These are phyloP conservation scores for Colletes gigas DNA, from an alignment of 1,140 invertebrate species.

Conservation along the genomic window DNA sequence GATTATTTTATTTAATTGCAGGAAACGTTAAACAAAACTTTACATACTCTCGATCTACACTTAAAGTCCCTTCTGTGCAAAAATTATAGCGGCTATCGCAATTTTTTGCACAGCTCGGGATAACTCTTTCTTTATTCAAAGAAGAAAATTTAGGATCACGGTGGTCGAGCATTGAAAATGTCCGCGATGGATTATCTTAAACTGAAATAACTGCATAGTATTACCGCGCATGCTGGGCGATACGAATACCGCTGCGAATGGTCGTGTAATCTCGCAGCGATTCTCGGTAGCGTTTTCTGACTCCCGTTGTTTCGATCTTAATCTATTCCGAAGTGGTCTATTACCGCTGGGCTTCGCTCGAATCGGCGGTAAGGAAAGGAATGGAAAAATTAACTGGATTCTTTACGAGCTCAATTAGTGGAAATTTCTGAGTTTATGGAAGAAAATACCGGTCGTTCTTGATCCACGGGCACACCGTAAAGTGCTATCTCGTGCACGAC, in stretches of 20 bases:
- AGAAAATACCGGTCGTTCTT: constrained; percentile 28
- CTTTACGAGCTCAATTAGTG: constrained; percentile 21
- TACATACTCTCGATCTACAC: constrained; percentile 5
- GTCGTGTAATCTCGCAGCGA: constrained; percentile 10
- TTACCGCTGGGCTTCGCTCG: constrained; percentile 5
- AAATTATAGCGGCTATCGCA: constrained; percentile 18
- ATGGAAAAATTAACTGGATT: constrained; percentile 10
- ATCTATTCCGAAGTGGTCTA: constrained; percentile 10
- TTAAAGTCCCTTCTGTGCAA: too few species aligned
- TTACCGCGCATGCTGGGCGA: neutral
- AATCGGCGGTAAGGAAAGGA: neutral
- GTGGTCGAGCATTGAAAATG: too few species aligned
- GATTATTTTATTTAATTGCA: constrained; percentile 69
- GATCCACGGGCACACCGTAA: neutral
- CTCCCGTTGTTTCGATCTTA: constrained; percentile 24
- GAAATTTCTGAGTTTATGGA: constrained; percentile 41
- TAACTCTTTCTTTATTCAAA: too few species aligned
- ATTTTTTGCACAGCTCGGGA: neutral
- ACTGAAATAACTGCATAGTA: neutral
- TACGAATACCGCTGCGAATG: neutral
- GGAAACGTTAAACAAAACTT: constrained; percentile 50
- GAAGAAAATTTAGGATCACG: too few species aligned
- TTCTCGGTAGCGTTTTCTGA: constrained; percentile 14
- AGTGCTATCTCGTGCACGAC: neutral
- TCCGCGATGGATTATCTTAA: neutral